phyloP scores from a whole-genome alignment of 1,140 invertebrate species.

The Drosophila novamexicana region DNA sequence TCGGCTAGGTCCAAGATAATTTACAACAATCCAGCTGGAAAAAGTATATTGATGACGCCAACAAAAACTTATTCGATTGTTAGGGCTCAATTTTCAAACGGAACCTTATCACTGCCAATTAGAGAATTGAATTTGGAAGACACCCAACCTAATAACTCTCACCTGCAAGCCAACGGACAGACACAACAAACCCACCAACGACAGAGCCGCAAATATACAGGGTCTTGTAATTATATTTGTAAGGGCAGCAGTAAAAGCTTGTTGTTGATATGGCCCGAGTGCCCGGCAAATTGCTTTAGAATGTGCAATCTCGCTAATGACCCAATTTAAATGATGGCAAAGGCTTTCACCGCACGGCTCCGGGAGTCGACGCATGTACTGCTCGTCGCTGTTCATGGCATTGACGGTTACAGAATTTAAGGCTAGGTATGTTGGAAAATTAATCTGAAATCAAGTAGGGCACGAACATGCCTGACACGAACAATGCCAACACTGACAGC shows the following conservation, averaged over 20 bases:
- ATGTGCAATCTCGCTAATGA: conserved; percentile 66
- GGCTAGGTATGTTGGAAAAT: conserved; percentile 24
- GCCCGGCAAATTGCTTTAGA: conserved; percentile 56
- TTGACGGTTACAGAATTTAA: conserved; percentile 3
- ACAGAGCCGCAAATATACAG: conserved; percentile 7
- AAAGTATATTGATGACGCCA: background rate
- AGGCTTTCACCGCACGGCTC: conserved; percentile 40
- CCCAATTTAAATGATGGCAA: conserved; percentile 60
- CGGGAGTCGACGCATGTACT: too few species aligned
- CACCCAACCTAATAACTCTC: conserved; percentile 6
- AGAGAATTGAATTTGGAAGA: conserved; percentile 42
- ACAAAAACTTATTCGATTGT: background rate
- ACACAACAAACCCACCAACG: background rate
- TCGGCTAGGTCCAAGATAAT: conserved; percentile 22
- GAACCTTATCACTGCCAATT: conserved; percentile 19
- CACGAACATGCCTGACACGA: conserved; percentile 48
- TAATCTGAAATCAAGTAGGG: conserved; percentile 48
- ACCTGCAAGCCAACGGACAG: conserved; percentile 2
- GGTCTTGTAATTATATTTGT: conserved; percentile 32
- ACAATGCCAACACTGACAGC: conserved; percentile 22
- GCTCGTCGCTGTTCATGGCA: background rate
- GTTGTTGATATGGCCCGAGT: background rate
- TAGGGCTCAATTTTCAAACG: background rate
- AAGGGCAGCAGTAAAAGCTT: background rate
- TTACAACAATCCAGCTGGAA: background rate